Evolutionary conservation across 2,113 vertebrate species (phyloP).

Genomic region (Anthoscopus minutus): DNA sequence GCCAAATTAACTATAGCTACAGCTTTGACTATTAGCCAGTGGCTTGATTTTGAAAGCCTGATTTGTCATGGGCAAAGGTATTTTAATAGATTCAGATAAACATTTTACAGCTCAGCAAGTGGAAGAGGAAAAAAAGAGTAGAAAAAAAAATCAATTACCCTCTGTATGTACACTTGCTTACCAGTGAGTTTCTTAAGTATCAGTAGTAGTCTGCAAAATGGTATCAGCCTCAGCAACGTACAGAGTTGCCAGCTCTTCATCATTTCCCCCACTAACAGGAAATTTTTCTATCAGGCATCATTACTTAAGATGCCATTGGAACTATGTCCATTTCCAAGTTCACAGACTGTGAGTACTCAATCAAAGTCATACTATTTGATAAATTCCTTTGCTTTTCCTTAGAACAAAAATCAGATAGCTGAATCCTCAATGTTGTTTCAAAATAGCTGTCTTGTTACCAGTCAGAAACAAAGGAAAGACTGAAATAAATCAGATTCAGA

Average conservation of each 20-base stretch:
- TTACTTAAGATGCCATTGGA: neutral
- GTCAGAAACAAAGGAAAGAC: neutral
- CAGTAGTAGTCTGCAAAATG: neutral
- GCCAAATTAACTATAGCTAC: neutral
- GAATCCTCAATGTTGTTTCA: neutral
- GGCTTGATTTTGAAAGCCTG: neutral
- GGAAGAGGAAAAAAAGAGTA: fast-evolving
- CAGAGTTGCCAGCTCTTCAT: neutral
- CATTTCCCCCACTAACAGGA: neutral
- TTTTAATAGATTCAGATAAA: neutral
- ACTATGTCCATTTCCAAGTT: neutral
- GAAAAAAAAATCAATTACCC: neutral
- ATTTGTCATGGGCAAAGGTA: neutral
- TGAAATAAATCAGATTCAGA: neutral
- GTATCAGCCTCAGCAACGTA: neutral
- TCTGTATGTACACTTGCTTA: neutral
- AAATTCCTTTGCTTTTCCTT: neutral
- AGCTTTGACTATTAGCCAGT: neutral
- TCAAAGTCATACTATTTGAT: neutral
- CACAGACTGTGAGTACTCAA: neutral
- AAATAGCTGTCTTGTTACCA: neutral
- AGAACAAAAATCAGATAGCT: neutral
- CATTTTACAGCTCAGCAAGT: neutral
- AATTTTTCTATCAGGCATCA: neutral
- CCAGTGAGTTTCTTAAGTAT: neutral